Percentiles rank a stretch among this genome's conserved stretches.
These are phyloP conservation scores for Oncopeltus fasciatus DNA, from an alignment of 1,140 invertebrate species.

Conservation along the genomic window DNA sequence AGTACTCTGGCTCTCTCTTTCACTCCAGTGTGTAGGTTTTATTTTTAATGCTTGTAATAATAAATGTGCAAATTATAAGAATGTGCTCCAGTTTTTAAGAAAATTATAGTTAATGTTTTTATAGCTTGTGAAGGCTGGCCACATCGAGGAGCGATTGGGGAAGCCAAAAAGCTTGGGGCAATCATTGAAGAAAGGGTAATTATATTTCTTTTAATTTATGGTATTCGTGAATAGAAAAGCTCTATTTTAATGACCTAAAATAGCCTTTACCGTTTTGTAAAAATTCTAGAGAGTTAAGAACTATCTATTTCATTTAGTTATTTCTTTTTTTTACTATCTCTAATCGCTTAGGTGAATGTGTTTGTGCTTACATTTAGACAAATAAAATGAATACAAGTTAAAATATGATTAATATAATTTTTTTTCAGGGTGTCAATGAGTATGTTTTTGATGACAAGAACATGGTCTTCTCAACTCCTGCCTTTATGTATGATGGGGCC, in stretches of 20 bases:
- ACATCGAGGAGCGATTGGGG: conserved; percentile 37
- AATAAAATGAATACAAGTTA: not conserved
- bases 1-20: too few species aligned
- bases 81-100: too few species aligned
- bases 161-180: conserved; percentile 36
- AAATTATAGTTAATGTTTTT: conserved; percentile 10
- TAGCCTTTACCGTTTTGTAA: too few species aligned
- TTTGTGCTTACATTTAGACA: conserved; percentile 24
- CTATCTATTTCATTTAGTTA: conserved; percentile 19
- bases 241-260: too few species aligned
- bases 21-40: too few species aligned
- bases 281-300: too few species aligned
- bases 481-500: conserved; percentile 39
- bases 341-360: too few species aligned
- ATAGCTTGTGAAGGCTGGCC: conserved; percentile 37
- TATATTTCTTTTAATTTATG: not conserved
- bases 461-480: conserved; percentile 42
- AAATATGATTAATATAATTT: not conserved
- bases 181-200: conserved; percentile 30
- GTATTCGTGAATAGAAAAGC: too few species aligned
- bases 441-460: conserved; percentile 35
- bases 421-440: conserved; percentile 33
- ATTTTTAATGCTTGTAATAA: too few species aligned
- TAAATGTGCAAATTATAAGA: too few species aligned
- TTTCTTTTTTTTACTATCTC: conserved; percentile 29